Evolutionary conservation across 2,888 invertebrate genomes (phyloP).

Genomic region (Drosophila engyochracea): DNA sequence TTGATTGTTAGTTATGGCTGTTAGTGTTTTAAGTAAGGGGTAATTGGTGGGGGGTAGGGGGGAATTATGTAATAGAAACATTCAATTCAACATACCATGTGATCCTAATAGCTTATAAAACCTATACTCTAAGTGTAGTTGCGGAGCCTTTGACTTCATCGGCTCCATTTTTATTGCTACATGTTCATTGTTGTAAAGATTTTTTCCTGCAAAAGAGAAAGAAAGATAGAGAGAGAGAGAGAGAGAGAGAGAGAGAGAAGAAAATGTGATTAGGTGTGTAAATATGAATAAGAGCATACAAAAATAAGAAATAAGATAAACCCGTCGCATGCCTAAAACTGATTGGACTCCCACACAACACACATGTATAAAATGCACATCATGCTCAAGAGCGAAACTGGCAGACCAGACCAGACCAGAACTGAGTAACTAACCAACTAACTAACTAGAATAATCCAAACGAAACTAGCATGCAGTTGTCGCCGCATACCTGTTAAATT

Average conservation of each 20-base stretch:
- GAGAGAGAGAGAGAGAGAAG: slow-evolving; percentile 74
- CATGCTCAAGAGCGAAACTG: slow-evolving; percentile 51
- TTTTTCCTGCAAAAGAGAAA: slow-evolving; percentile 92
- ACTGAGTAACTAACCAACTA: slow-evolving; percentile 12
- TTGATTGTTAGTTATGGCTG: slow-evolving; percentile 28
- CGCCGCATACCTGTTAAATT: slow-evolving; percentile 56
- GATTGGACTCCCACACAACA: slow-evolving; percentile 34
- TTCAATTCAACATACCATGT: slow-evolving; percentile 90
- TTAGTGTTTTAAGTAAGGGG: slow-evolving; percentile 32
- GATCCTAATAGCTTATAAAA: slow-evolving; percentile 99
- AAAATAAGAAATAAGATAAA: slow-evolving; percentile 4
- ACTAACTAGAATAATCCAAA: slow-evolving; percentile 20
- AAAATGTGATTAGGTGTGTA: neutral
- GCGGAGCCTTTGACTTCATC: slow-evolving; percentile 99
- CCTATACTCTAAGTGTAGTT: slow-evolving; percentile 99
- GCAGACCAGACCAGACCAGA: neutral
- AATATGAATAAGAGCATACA: neutral
- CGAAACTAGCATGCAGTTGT: slow-evolving; percentile 44
- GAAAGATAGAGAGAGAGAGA: slow-evolving; percentile 83
- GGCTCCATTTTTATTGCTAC: slow-evolving; percentile 99
- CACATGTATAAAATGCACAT: slow-evolving; percentile 12
- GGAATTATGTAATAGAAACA: slow-evolving; percentile 20
- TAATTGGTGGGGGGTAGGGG: slow-evolving; percentile 1
- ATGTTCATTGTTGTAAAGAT: slow-evolving; percentile 99
- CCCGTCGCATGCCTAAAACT: slow-evolving; percentile 42